Evolutionary conservation across 2,113 vertebrate species (phyloP), one percentile per base, ranked within the genome.

Genomic region (Ailurus styani): DNA sequence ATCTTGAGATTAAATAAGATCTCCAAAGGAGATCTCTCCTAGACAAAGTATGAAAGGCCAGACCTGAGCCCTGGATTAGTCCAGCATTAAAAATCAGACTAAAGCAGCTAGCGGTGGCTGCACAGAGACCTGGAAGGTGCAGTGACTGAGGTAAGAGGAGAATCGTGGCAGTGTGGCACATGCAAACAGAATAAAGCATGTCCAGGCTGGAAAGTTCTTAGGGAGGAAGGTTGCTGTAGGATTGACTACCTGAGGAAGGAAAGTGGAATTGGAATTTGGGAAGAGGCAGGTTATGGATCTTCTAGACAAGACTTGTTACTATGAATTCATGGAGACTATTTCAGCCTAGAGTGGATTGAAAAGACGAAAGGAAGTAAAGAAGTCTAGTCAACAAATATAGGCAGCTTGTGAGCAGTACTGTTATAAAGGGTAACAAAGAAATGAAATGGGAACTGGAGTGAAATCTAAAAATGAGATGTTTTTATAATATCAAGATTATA

Each of bases 121-220:
- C 11, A 6, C 37, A 6, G 20, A 90, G 75, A 34, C 3, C 2
- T 21, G 21, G 27, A 29, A 47, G 23, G 12, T 72, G 34, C 25
- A 40, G 34, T 21, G 31, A 14, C 9, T 70, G 21, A 45, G 54
- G 4, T 31, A 7, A 6, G 9, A 62, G 25, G 37, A 75, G 10
- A n/a, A 29, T 5, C 17, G 10, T 1, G 10, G 13, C 18, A 40
- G 13, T 0, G 12, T 18, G 29, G 62, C 40, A 18, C 3, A 18
- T 1, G 12, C 29, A 82, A 31, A 82, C 8, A 42, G 21, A 82
- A 64, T 6, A 7, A 18, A 34, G 12, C n/a, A 52, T 45, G 47
- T 18, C 11, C 7, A 15, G 12, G n/a, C 2, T 17, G 14, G 34
- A 64, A 13, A 7, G 66, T 13, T 85, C 31, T 29, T 23, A 68